phyloP scores from a whole-genome alignment of 2,797 vertebrate species.

The Limosa lapponica region DNA sequence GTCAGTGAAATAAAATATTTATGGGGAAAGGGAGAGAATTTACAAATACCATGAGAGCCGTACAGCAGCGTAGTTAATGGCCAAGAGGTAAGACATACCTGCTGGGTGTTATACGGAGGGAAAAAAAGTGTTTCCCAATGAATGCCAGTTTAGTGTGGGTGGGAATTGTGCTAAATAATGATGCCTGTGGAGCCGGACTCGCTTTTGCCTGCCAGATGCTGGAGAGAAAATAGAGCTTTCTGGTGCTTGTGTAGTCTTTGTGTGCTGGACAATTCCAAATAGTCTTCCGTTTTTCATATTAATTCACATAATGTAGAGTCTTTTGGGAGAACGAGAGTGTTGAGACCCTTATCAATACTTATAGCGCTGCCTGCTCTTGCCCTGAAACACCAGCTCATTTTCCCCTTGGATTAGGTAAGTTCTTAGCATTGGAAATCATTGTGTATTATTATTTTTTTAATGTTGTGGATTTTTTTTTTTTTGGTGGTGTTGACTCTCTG shows the following conservation, averaged over 20 bases:
- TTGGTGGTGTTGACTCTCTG: neutral
- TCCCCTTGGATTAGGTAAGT: neutral
- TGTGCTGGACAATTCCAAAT: neutral
- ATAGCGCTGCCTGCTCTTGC: neutral
- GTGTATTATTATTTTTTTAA: neutral
- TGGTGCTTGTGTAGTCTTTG: neutral
- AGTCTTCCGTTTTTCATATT: neutral
- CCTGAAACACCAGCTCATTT: neutral
- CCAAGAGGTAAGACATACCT: neutral
- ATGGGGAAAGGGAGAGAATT: neutral
- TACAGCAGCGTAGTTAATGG: no score
- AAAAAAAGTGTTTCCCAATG: neutral
- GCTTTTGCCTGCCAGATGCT: neutral
- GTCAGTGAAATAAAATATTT: neutral
- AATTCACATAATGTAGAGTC: neutral
- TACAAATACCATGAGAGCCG: neutral
- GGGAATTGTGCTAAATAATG: neutral
- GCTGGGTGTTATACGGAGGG: neutral
- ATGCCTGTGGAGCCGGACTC: neutral
- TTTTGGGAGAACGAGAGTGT: neutral
- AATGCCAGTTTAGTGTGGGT: accelerated
- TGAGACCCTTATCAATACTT: neutral
- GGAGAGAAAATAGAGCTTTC: neutral
- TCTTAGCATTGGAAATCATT: neutral
- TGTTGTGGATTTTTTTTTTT: neutral